phyloP scores from a whole-genome alignment of 2,888 invertebrate species.

The Cyaniris semiargus region DNA sequence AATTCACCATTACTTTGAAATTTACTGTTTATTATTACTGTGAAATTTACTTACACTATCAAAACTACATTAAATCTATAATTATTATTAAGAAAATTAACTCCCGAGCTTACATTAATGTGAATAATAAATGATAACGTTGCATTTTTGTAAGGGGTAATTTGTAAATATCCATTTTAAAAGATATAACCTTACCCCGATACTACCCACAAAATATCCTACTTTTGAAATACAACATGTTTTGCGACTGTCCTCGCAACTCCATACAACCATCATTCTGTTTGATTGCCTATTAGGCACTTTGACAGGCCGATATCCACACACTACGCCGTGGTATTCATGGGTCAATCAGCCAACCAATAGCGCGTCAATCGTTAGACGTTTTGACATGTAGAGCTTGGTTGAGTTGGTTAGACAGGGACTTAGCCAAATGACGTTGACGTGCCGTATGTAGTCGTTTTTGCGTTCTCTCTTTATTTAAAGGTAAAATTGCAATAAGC shows the following conservation, averaged over 20 bases:
- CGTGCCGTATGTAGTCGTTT: background rate
- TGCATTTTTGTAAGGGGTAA: no score
- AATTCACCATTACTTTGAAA: no score
- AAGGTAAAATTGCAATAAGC: background rate
- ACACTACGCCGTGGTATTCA: slow-evolving; percentile 1
- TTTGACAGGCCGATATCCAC: slow-evolving; percentile 13
- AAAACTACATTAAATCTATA: no score
- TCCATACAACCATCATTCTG: background rate
- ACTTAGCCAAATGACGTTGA: background rate
- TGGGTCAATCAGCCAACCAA: slow-evolving; percentile 22
- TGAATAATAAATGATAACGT: no score
- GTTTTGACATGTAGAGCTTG: slow-evolving; percentile 29
- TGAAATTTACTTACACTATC: no score
- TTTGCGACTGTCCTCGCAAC: background rate
- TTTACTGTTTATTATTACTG: no score
- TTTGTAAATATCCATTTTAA: no score
- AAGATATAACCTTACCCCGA: no score
- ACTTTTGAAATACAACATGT: background rate
- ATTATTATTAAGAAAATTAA: no score
- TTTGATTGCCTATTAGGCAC: slow-evolving; percentile 11
- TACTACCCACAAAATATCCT: background rate
- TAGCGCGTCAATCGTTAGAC: slow-evolving; percentile 38
- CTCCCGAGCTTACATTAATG: no score
- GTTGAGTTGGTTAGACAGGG: background rate
- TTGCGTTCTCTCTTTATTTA: background rate